Evolutionary conservation across 1,140 invertebrate genomes (phyloP).

Genomic region (Cotesia typhae): DNA sequence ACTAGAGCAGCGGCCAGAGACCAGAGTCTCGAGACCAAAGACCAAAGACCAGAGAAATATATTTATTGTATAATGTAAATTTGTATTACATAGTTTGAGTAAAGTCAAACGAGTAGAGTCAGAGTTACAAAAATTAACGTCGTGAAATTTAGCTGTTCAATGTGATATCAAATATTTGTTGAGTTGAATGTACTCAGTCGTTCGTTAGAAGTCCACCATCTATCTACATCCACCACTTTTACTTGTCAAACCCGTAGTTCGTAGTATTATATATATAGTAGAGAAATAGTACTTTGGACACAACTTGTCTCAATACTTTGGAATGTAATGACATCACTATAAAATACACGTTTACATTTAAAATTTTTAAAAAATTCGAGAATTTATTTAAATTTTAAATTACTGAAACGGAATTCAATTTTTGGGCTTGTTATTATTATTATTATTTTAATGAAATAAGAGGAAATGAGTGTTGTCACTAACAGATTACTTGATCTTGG

Average conservation of each 20-base stretch:
- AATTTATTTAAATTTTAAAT: too few species aligned
- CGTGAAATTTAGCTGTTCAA: slow-evolving; percentile 25
- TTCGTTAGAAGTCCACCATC: slow-evolving; percentile 23
- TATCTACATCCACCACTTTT: slow-evolving; percentile 12
- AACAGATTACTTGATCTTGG: slow-evolving; percentile 13
- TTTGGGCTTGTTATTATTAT: too few species aligned
- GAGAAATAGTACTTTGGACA: too few species aligned
- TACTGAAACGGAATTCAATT: too few species aligned
- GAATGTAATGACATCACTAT: slow-evolving; percentile 22
- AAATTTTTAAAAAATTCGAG: too few species aligned
- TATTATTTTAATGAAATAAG: slow-evolving; percentile 10
- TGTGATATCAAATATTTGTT: slow-evolving; percentile 35
- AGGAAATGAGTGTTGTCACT: slow-evolving; percentile 13
- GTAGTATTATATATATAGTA: background rate
- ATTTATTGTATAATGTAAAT: slow-evolving; percentile 8
- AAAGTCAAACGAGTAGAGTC: slow-evolving; percentile 18
- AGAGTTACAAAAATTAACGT: slow-evolving; percentile 1
- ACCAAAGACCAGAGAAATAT: background rate
- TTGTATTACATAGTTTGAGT: background rate
- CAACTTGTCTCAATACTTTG: slow-evolving; percentile 11
- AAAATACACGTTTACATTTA: background rate
- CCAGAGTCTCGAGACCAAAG: too few species aligned
- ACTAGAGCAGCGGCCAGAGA: background rate
- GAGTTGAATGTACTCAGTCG: slow-evolving; percentile 25
- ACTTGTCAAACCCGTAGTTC: slow-evolving; percentile 21